Base-by-base conservation (phyloP, 2,797 vertebrate genomes). In the Pseudochromis fuscus region DNA sequence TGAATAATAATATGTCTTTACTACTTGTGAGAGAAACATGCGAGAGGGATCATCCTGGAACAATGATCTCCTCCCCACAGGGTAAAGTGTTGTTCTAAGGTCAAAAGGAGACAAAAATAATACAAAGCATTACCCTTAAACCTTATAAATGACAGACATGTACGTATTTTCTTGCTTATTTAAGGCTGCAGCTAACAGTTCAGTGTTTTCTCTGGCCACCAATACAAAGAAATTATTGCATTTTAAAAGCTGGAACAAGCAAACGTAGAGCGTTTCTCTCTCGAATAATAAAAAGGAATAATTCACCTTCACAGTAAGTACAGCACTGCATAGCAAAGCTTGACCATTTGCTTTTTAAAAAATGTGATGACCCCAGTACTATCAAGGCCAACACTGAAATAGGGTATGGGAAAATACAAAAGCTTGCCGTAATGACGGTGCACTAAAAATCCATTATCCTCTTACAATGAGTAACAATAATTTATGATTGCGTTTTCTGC, bases 381-480 rank as follows among this genome's bases (percentile, higher is more conserved):
- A 27, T 25, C 28, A 52, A 62, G 16, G 67, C 64, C 75, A 59
- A 23, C 57, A 24, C 62, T 73, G 48, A 78, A 77, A 69, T 46
- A 35, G 44, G n/a, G 30, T 16, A 53, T 53, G 64, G 40, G 44
- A 35, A 80, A 84, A 79, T n/a, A 50, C 48, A 77, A 63, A 75
- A 72, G 51, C 52, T 55, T 55, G 15, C 46, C 52, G 5, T 70
- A 52, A 72, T 56, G 70, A 33, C 2, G 28, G 68, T 49, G 75
- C 75, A 37, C 77, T 80, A 75, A 71, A 84, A 77, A 56, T 62
- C 85, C 83, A 88, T 88, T 83, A 89, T 82, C 71, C 37, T 68
- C 63, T 73, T 53, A 46, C 72, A 52, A 55, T 58, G 52, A 67
- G 57, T 5, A 74, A 77, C 70, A 78, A 77, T 79, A 81, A 90